Percentiles rank a stretch among this genome's conserved stretches.
Evolutionary conservation across 2,888 invertebrate genomes (phyloP).

Genomic region (Aporophyla lueneburgensis): DNA sequence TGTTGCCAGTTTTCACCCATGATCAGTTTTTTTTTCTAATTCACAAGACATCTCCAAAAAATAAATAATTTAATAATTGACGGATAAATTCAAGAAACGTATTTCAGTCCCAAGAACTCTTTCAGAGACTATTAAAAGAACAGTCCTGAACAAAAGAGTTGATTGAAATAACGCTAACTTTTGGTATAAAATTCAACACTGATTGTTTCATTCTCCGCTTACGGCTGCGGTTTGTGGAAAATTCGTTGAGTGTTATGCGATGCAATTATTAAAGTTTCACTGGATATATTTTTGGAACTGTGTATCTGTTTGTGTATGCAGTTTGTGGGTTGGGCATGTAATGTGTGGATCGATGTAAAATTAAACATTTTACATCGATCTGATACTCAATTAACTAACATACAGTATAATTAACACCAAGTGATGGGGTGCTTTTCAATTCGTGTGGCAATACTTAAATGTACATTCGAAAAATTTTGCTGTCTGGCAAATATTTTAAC

Average conservation of each 20-base stretch:
- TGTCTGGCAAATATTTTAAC: not conserved
- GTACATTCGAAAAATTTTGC: not conserved
- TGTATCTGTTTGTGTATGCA: not conserved
- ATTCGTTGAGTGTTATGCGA: slow-evolving; percentile 21
- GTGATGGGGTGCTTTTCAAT: not conserved
- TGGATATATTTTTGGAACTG: slow-evolving; percentile 21
- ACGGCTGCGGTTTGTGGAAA: slow-evolving; percentile 5
- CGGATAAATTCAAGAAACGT: not conserved
- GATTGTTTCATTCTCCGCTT: slow-evolving; percentile 42
- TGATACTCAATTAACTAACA: not conserved
- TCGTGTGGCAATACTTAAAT: not conserved
- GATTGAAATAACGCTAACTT: slow-evolving; percentile 41
- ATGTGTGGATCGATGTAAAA: too few relatives aligned
- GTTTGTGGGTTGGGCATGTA: too few relatives aligned
- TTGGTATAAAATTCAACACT: slow-evolving; percentile 30
- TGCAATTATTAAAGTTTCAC: slow-evolving; percentile 13
- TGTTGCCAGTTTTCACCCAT: too few relatives aligned
- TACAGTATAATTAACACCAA: not conserved
- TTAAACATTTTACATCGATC: not conserved
- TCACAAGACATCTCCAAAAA: not conserved
- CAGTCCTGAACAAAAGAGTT: slow-evolving; percentile 39
- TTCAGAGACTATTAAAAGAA: slow-evolving; percentile 13
- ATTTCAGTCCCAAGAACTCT: slow-evolving; percentile 19
- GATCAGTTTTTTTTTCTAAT: too few relatives aligned
- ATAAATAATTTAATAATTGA: not conserved